phyloP scores from a whole-genome alignment of 2,113 vertebrate genomes.

The Edolisoma coerulescens region DNA sequence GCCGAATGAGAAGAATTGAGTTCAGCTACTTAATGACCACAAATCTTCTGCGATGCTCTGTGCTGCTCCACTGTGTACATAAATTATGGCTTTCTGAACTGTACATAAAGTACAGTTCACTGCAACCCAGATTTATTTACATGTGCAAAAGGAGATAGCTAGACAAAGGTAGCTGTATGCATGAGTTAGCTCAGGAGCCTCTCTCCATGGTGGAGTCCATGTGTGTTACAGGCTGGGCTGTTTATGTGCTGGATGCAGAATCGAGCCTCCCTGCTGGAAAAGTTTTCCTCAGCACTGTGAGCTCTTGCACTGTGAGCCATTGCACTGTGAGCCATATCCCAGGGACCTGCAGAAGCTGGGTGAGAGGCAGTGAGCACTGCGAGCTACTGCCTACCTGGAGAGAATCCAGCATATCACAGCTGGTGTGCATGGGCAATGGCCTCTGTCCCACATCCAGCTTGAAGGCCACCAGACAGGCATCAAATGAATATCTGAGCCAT shows the following conservation, averaged over 20 bases:
- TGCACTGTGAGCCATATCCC: neutral
- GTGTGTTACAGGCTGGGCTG: neutral
- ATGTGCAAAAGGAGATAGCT: neutral
- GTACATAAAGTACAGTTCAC: neutral
- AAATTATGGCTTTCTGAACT: neutral
- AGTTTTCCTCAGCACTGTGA: neutral
- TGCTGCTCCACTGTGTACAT: neutral
- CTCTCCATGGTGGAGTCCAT: fast-evolving
- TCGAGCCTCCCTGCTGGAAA: neutral
- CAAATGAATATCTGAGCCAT: neutral
- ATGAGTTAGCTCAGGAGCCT: neutral
- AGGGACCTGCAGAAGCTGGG: neutral
- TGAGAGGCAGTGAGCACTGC: neutral
- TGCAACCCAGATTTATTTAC: neutral
- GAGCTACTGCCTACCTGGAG: neutral
- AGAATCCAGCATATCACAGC: neutral
- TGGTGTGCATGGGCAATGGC: neutral
- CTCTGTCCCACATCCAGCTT: neutral
- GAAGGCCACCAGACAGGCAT: neutral
- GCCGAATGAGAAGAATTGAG: neutral
- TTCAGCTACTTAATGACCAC: neutral
- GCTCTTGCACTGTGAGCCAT: neutral
- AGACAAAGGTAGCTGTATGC: neutral
- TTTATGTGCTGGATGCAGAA: neutral
- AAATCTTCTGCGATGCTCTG: neutral